phyloP scores from a whole-genome alignment of 2,797 vertebrate species.

The Trachurus trachurus region DNA sequence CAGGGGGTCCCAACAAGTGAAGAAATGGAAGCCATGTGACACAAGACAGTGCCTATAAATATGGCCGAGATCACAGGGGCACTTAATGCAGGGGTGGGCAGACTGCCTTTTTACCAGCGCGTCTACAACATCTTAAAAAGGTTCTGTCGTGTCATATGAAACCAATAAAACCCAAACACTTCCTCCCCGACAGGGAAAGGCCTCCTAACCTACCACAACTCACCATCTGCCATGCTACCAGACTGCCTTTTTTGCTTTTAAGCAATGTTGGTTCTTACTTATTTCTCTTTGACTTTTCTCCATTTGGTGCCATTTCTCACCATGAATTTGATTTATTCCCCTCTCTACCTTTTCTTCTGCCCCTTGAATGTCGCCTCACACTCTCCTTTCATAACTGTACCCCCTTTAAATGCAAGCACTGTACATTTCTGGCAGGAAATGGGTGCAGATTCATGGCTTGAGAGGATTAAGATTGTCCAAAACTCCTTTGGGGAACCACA shows the following conservation, averaged over 20 bases:
- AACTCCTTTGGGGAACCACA: slow-evolving; percentile 11
- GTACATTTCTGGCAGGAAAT: slow-evolving; percentile 53
- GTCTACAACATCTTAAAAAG: slow-evolving; percentile 89
- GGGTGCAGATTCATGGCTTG: slow-evolving; percentile 52
- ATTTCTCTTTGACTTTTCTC: slow-evolving; percentile 21
- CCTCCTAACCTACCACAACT: slow-evolving; percentile 70
- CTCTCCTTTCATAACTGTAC: slow-evolving; percentile 5
- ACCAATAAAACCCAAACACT: slow-evolving; percentile 88
- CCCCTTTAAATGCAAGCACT: slow-evolving; percentile 33
- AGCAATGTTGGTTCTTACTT: slow-evolving; percentile 34
- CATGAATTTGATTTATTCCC: slow-evolving; percentile 36
- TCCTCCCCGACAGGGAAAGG: slow-evolving; percentile 78
- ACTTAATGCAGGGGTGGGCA: slow-evolving; percentile 85
- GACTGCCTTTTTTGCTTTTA: slow-evolving; percentile 50
- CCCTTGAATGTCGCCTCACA: slow-evolving; percentile 8
- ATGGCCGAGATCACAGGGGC: slow-evolving; percentile 87
- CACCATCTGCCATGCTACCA: slow-evolving; percentile 55
- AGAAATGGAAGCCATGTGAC: slow-evolving; percentile 90
- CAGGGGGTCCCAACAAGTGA: slow-evolving; percentile 86
- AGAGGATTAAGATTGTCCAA: slow-evolving; percentile 46
- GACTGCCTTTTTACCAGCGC: slow-evolving; percentile 86
- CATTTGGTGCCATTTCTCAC: slow-evolving; percentile 30
- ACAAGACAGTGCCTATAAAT: slow-evolving; percentile 89
- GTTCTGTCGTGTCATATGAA: slow-evolving; percentile 88
- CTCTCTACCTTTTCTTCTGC: slow-evolving; percentile 16